These are phyloP conservation scores for Apeltes quadracus DNA, from an alignment of 2,113 vertebrate species.

Conservation along the genomic window DNA sequence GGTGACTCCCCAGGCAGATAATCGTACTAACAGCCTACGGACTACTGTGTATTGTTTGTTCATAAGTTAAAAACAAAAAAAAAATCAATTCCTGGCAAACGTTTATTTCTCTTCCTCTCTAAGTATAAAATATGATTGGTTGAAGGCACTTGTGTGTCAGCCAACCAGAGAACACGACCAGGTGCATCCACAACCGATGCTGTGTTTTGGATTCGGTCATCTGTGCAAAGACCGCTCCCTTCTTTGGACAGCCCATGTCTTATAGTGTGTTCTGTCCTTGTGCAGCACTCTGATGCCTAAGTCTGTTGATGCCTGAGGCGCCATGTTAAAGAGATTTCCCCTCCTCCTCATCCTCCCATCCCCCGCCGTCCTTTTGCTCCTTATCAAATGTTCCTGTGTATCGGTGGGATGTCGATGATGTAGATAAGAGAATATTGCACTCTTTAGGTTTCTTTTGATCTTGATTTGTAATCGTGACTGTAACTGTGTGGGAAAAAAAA, in stretches of 20 bases:
- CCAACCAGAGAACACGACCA: conserved; percentile 55
- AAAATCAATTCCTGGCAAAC: conserved; percentile 61
- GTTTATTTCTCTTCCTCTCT: conserved; percentile 67
- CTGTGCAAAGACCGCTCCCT: conserved; percentile 63
- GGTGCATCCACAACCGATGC: conserved; percentile 48
- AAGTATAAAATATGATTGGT: conserved; percentile 57
- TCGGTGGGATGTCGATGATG: conserved; percentile 73
- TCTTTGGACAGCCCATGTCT: conserved; percentile 68
- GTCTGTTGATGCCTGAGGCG: conserved; percentile 68
- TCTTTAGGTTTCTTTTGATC: conserved; percentile 74
- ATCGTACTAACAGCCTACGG: conserved; percentile 82
- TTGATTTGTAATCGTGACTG: conserved; percentile 74
- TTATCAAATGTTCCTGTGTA: conserved; percentile 69
- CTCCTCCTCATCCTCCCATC: conserved; percentile 4
- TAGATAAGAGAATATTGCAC: conserved; percentile 78
- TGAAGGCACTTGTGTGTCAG: conserved; percentile 56
- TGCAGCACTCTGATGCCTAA: conserved; percentile 63
- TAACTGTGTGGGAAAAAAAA: conserved; percentile 70
- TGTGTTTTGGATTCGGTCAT: conserved; percentile 63
- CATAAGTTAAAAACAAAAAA: conserved; percentile 73
- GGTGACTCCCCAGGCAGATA: conserved; percentile 81
- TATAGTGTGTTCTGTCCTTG: conserved; percentile 68
- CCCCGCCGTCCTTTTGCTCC: conserved; percentile 16
- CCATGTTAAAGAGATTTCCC: conserved; percentile 65
- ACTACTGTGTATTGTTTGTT: conserved; percentile 91